Evolutionary conservation across 2,797 vertebrate genomes (phyloP).

Genomic region (Chelon auratus): DNA sequence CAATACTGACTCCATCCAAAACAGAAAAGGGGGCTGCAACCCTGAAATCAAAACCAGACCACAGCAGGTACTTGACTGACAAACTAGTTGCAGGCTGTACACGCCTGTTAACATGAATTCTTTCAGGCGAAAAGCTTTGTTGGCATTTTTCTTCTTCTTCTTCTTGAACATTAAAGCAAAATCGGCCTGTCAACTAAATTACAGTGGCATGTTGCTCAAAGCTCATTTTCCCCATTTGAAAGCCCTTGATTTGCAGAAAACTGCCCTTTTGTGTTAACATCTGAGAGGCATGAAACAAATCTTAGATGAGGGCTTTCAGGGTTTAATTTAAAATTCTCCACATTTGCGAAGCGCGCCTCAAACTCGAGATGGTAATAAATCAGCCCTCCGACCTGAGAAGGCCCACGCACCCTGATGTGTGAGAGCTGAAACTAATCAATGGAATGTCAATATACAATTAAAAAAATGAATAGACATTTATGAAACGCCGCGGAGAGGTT

Average conservation of each 20-base stretch:
- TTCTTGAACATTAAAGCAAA: slow-evolving; percentile 44
- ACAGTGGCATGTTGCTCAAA: slow-evolving; percentile 44
- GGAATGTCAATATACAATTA: slow-evolving; percentile 57
- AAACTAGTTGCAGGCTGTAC: slow-evolving; percentile 20
- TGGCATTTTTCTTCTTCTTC: slow-evolving; percentile 27
- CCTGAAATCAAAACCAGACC: slow-evolving; percentile 37
- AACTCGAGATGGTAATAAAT: slow-evolving; percentile 55
- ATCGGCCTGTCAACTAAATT: slow-evolving; percentile 27
- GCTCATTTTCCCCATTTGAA: slow-evolving; percentile 48
- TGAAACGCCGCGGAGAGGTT: slow-evolving; percentile 23
- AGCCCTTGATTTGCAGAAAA: slow-evolving; percentile 46
- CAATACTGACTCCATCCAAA: slow-evolving; percentile 30
- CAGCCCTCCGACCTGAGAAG: slow-evolving; percentile 24
- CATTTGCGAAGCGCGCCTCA: slow-evolving; percentile 44
- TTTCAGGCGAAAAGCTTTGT: slow-evolving; percentile 35
- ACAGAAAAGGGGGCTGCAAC: slow-evolving; percentile 17
- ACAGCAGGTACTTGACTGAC: slow-evolving; percentile 27
- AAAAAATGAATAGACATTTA: slow-evolving; percentile 33
- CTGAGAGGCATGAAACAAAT: slow-evolving; percentile 67
- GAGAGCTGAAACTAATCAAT: slow-evolving; percentile 52
- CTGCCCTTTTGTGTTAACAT: slow-evolving; percentile 50
- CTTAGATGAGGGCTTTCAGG: slow-evolving; percentile 61
- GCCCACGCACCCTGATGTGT: slow-evolving; percentile 29
- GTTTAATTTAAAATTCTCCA: slow-evolving; percentile 66
- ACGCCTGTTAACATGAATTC: slow-evolving; percentile 30